phyloP scores from a whole-genome alignment of 2,888 invertebrate species.

The Sympetrum striolatum region DNA sequence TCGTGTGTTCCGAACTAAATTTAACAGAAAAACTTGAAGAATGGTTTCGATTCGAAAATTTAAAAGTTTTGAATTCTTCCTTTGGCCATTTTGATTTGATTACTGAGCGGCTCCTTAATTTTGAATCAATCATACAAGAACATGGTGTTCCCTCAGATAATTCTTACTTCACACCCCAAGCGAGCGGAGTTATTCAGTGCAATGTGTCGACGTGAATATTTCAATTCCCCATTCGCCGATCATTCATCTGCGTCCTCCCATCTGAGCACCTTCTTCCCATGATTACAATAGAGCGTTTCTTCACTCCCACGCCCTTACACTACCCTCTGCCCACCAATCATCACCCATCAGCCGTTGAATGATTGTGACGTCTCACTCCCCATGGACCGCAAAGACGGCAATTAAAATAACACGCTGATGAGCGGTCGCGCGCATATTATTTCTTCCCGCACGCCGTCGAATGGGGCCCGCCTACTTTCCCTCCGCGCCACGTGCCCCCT shows the following conservation, averaged over 20 bases:
- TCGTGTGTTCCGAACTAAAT: no score
- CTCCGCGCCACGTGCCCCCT: not conserved
- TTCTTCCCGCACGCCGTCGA: not conserved
- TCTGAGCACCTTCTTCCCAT: not conserved
- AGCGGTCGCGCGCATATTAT: not conserved
- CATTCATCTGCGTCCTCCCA: not conserved
- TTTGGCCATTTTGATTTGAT: no score
- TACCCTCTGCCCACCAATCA: not conserved
- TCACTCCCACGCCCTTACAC: not conserved
- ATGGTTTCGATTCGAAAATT: no score
- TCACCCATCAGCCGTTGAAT: not conserved
- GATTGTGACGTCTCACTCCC: not conserved
- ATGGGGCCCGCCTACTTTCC: not conserved
- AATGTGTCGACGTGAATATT: not conserved
- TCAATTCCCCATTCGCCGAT: not conserved
- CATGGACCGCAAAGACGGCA: not conserved
- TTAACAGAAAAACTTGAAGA: no score
- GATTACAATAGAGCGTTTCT: not conserved
- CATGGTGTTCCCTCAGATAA: no score
- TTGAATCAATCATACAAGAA: no score
- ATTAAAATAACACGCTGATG: not conserved
- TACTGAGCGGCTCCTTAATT: no score
- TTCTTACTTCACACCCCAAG: no score
- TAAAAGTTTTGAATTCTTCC: no score
- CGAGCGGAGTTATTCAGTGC: no score